Conservation (phyloP, 2,797 vertebrate species). For the Brotula barbata region DNA sequence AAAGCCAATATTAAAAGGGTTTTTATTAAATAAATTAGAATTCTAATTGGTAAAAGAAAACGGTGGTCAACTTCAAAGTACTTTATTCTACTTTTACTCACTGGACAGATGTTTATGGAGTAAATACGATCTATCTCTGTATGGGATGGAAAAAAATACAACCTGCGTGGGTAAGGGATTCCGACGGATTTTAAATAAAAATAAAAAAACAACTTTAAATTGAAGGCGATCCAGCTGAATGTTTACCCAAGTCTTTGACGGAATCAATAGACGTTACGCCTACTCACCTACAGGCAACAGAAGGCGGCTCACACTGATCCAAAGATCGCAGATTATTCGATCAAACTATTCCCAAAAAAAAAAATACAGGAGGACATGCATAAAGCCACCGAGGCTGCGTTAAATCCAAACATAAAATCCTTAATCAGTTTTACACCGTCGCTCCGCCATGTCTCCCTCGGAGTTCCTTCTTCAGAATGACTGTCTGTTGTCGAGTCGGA, state of each 20-base stretch:
- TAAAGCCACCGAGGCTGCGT: fast-evolving
- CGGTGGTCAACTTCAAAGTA: too few species aligned
- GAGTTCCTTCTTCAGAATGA: conserved; percentile 14
- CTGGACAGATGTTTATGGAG: too few species aligned
- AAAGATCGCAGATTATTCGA: conserved; percentile 6
- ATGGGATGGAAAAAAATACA: too few species aligned
- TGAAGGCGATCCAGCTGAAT: neutral
- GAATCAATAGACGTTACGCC: neutral
- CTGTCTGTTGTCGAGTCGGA: conserved; percentile 9
- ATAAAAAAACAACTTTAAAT: neutral
- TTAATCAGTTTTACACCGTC: fast-evolving
- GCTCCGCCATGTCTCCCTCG: conserved; percentile 24
- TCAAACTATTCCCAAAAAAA: neutral
- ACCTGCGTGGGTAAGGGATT: too few species aligned
- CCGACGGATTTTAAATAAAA: too few species aligned
- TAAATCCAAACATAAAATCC: neutral
- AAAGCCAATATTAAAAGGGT: too few species aligned
- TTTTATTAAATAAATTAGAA: too few species aligned
- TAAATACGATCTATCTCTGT: too few species aligned
- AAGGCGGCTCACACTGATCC: conserved; percentile 9
- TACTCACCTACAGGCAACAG: conserved; percentile 67
- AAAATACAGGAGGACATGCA: neutral
- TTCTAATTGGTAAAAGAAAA: too few species aligned
- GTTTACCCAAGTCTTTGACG: neutral
- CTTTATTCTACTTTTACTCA: too few species aligned